Conservation (phyloP, 2,888 invertebrate genomes). For the Noctua pronuba region DNA sequence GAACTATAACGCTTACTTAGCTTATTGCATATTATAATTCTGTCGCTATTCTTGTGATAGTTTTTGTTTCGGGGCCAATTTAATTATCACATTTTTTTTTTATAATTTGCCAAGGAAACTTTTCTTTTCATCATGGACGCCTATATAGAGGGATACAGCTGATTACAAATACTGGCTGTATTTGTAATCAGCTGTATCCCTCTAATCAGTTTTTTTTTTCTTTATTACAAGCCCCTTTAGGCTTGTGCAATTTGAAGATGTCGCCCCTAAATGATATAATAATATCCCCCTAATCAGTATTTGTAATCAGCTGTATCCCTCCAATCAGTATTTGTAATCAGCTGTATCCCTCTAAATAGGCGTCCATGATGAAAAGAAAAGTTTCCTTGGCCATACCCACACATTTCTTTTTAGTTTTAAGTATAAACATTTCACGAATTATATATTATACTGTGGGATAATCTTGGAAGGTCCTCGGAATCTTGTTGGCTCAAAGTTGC, state of each 20-base stretch:
- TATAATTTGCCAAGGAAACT: background rate
- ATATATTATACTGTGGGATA: background rate
- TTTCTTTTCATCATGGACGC: background rate
- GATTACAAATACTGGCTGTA: too few relatives aligned
- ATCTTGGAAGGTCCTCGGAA: background rate
- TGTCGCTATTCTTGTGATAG: conserved; percentile 2
- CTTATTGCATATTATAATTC: conserved; percentile 37
- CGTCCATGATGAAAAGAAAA: background rate
- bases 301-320: too few relatives aligned
- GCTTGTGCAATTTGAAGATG: too few relatives aligned
- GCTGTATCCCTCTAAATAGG: background rate
- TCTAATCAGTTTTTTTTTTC: too few relatives aligned
- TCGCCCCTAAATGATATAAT: too few relatives aligned
- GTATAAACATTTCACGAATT: background rate
- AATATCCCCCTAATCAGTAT: too few relatives aligned
- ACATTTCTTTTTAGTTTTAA: background rate
- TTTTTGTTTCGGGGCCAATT: conserved; percentile 1
- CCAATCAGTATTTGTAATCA: too few relatives aligned
- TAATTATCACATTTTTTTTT: conserved; percentile 22
- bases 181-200: too few relatives aligned
- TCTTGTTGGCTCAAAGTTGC: background rate
- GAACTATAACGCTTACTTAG: conserved; percentile 51
- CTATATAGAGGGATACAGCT: background rate
- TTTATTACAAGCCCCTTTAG: too few relatives aligned
- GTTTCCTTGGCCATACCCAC: too few relatives aligned